Evolutionary conservation across 2,888 invertebrate genomes (phyloP).

Genomic region (Dimorphilus gyrociliatus): DNA sequence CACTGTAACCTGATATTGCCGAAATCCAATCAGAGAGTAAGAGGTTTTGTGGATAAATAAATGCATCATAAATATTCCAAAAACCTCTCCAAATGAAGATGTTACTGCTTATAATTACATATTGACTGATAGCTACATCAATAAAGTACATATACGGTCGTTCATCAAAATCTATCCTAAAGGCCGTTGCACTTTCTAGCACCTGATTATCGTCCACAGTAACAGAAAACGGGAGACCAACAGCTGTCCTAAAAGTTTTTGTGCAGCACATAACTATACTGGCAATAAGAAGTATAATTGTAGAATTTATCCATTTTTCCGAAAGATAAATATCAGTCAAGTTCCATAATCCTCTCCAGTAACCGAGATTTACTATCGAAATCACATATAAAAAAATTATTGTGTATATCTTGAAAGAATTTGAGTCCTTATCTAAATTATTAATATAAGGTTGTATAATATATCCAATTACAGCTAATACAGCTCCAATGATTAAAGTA

Average conservation of each 20-base stretch:
- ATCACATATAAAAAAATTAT: too few relatives aligned
- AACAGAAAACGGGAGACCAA: constrained; percentile 12
- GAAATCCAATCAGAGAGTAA: constrained; percentile 8
- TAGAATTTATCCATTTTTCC: constrained; percentile 7
- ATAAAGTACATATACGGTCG: not conserved
- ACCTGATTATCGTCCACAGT: constrained; percentile 11
- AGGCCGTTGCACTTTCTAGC: constrained; percentile 11
- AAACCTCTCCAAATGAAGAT: constrained; percentile 12
- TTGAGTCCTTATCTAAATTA: too few relatives aligned
- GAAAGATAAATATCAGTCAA: constrained; percentile 11
- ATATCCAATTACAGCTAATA: constrained; percentile 6
- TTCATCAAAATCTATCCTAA: constrained; percentile 4
- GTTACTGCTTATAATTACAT: constrained; percentile 9
- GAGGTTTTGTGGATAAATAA: constrained; percentile 8
- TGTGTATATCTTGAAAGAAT: too few relatives aligned
- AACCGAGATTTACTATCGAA: too few relatives aligned
- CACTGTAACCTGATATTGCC: constrained; percentile 8
- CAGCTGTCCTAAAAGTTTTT: constrained; percentile 11
- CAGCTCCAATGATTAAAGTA: constrained; percentile 9
- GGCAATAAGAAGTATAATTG: constrained; percentile 7
- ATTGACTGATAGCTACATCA: constrained; percentile 11
- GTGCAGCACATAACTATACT: constrained; percentile 8
- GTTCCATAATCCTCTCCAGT: constrained; percentile 14
- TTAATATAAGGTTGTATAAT: constrained; percentile 10
- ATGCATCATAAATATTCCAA: constrained; percentile 11